phyloP scores from a whole-genome alignment of 2,888 invertebrate species.

The Mythimna ferrago region DNA sequence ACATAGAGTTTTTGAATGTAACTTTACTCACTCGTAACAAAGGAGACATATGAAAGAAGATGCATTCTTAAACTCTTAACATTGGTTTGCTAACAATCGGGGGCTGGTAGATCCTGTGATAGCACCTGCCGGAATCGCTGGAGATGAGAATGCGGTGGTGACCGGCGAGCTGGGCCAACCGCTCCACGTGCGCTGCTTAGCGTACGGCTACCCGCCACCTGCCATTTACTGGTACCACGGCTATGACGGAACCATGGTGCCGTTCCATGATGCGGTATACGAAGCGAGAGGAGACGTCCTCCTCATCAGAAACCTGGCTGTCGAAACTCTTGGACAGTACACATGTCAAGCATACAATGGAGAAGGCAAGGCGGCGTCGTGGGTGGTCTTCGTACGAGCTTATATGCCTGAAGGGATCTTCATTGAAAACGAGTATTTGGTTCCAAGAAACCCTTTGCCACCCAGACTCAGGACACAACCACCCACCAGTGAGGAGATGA shows the following conservation, averaged over 20 bases:
- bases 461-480: constrained; percentile 63
- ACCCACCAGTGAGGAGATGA: constrained; percentile 49
- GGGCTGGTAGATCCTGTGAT: constrained; percentile 90
- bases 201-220: constrained; percentile 95
- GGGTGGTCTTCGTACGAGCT: constrained; percentile 94
- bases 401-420: constrained; percentile 92
- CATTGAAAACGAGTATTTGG: constrained; percentile 67
- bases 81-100: constrained; percentile 67
- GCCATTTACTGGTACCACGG: constrained; percentile 96
- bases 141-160: constrained; percentile 92
- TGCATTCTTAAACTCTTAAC: constrained; percentile 71
- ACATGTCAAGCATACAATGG: constrained; percentile 98
- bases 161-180: constrained; percentile 94
- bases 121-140: constrained; percentile 92
- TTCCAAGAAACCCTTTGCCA: constrained; percentile 63
- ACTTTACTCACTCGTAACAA: constrained; percentile 42
- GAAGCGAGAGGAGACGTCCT: constrained; percentile 95
- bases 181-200: constrained; percentile 94
- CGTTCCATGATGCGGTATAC: constrained; percentile 92
- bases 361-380: constrained; percentile 93
- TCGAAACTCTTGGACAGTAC: constrained; percentile 95
- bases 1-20: constrained; percentile 78
- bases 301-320: constrained; percentile 93
- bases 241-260: constrained; percentile 93
- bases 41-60: constrained; percentile 40